phyloP scores from a whole-genome alignment of 2,888 invertebrate species.

The Polydrusus tereticollis region DNA sequence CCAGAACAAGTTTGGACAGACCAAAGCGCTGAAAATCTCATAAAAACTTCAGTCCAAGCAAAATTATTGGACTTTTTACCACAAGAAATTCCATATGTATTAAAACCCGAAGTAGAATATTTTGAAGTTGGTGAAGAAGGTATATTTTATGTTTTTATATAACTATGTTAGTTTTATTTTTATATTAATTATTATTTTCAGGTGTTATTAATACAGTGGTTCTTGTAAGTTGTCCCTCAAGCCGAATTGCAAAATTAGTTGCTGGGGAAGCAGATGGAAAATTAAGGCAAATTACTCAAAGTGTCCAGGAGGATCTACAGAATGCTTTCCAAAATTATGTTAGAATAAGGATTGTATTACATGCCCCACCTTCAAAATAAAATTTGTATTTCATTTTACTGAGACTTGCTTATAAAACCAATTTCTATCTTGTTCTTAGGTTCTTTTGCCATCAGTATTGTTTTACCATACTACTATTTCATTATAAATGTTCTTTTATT shows the following conservation, averaged over 20 bases:
- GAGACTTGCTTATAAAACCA: too few relatives aligned
- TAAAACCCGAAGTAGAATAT: constrained; percentile 77
- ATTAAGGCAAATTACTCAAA: constrained; percentile 77
- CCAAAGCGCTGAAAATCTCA: constrained; percentile 77
- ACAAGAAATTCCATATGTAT: constrained; percentile 88
- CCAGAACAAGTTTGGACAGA: constrained; percentile 79
- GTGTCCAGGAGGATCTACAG: constrained; percentile 63
- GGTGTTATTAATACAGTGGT: constrained; percentile 72
- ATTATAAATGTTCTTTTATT: too few relatives aligned
- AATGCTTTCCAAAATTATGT: constrained; percentile 62
- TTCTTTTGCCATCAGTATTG: too few relatives aligned
- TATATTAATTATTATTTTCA: constrained; percentile 56
- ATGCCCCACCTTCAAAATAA: constrained; percentile 43
- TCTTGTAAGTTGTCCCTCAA: constrained; percentile 74
- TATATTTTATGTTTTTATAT: constrained; percentile 49
- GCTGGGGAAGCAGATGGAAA: constrained; percentile 78
- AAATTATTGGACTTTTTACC: constrained; percentile 86
- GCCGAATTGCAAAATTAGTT: constrained; percentile 75
- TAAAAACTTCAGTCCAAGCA: constrained; percentile 83
- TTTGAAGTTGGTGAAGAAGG: constrained; percentile 73
- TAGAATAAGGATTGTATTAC: constrained; percentile 60
- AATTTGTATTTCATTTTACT: neutral
- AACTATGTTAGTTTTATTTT: too few relatives aligned
- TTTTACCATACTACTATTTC: too few relatives aligned
- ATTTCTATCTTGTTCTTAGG: too few relatives aligned